Percentiles rank a stretch among this genome's conserved stretches.
Conservation (phyloP, 2,113 vertebrate genomes). For the Nymphicus hollandicus region DNA sequence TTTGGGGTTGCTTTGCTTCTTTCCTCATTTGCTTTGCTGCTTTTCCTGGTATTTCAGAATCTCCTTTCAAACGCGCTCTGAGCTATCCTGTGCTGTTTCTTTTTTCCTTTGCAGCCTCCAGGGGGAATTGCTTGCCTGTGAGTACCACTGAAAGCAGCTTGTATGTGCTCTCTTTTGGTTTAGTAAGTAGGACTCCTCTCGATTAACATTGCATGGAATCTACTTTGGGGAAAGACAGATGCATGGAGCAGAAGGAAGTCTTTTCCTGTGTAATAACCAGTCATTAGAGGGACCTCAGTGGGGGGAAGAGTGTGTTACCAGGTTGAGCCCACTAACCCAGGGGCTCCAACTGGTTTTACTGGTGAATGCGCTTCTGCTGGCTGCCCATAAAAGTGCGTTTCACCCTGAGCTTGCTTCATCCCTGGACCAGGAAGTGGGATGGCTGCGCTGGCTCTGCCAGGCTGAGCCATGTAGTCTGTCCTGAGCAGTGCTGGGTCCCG, state of each 20-base stretch:
- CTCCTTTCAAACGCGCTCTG: neutral
- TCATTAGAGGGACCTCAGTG: rapidly evolving
- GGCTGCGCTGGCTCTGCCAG: neutral
- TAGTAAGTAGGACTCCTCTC: constrained; percentile 32
- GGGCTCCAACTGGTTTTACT: neutral
- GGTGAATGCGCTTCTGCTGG: neutral
- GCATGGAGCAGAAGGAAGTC: neutral
- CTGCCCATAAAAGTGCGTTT: neutral
- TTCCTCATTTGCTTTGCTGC: neutral
- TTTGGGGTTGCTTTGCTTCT: neutral
- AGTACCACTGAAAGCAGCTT: constrained; percentile 66
- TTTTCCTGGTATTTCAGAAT: neutral
- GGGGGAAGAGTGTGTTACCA: neutral
- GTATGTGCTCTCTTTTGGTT: neutral
- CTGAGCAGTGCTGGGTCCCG: neutral
- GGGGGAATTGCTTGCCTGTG: constrained; percentile 79
- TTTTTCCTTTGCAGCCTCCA: constrained; percentile 75
- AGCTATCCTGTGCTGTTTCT: constrained; percentile 62
- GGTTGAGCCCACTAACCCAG: neutral
- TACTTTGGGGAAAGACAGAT: neutral
- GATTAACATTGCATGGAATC: neutral
- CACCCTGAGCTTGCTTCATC: neutral
- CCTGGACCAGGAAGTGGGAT: rapidly evolving
- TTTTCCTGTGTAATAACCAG: neutral
- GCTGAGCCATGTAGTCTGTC: neutral